Evolutionary conservation across 2,113 vertebrate species (phyloP), one percentile per base, ranked within the genome.

Genomic region (Amblyopsis rosae): DNA sequence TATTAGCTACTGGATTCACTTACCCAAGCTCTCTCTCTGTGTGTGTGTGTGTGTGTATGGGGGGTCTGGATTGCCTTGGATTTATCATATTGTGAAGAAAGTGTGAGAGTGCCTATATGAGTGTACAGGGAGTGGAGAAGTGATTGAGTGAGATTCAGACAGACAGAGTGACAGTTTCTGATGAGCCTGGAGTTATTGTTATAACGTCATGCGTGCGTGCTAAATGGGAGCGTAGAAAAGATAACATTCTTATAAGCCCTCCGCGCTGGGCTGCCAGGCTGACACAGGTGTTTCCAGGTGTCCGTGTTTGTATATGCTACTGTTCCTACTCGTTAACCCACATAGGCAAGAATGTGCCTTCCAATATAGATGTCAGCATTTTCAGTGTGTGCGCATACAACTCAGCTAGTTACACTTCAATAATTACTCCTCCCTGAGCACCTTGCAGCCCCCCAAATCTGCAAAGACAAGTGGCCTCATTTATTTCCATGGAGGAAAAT

Each of bases 401-500:
- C 69, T 84, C 75, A 10, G 47, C 82, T 63, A 76, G 85, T 82
- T 78, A 70, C 82, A 88, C 88, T 89, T 87, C 81, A 89, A 82
- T 88, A 89, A 91, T 89, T 88, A 85, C 81, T 89, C 82, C 81
- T 63, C 72, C 26, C 26, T 26, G 26, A 26, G 26, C 26, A 26
- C 26, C 82, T 82, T 60, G 2, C 82, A 72, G 82, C 80, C 77
- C 88, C 82, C 90, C 26, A 90, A 87, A 92, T 91, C 93, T 88
- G 90, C 79, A 78, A 85, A 95, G 93, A 95, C 93, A 94, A 94
- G 92, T 93, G 92, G 92, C 88, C 90, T 90, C 89, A 93, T 95
- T 95, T 93, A 90, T 89, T 91, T 81, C 92, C 90, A 88, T 89
- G 90, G 92, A 95, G 92, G 92, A 92, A 94, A 95, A 94, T 93